phyloP scores from a whole-genome alignment of 2,888 invertebrate genomes.

The Patella caerulea region DNA sequence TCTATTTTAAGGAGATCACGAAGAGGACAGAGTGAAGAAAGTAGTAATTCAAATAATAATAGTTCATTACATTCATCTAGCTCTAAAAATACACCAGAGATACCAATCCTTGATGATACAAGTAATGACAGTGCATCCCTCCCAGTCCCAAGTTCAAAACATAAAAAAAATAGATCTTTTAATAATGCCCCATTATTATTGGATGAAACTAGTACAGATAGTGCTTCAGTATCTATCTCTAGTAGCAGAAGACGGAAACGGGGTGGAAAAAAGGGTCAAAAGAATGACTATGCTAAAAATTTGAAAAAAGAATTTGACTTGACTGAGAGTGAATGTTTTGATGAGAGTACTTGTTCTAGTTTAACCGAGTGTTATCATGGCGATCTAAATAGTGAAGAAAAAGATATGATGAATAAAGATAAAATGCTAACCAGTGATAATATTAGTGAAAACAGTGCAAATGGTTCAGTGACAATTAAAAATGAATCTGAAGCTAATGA shows the following conservation, averaged over 20 bases:
- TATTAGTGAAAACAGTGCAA: too few species aligned
- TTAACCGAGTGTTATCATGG: slow-evolving; percentile 16
- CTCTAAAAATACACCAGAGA: not conserved
- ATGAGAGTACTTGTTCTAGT: slow-evolving; percentile 21
- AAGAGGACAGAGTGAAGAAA: slow-evolving; percentile 4
- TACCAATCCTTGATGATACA: not conserved
- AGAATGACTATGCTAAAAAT: not conserved
- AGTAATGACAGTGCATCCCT: slow-evolving; percentile 5
- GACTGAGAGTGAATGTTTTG: slow-evolving; percentile 21
- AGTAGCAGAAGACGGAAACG: not conserved
- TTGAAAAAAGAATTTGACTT: slow-evolving; percentile 1
- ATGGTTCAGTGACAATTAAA: too few species aligned
- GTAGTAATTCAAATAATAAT: slow-evolving; percentile 1
- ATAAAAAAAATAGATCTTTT: not conserved
- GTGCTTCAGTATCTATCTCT: not conserved
- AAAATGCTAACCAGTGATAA: slow-evolving; percentile 17
- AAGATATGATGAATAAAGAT: slow-evolving; percentile 17
- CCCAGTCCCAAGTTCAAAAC: not conserved
- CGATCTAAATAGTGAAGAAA: slow-evolving; percentile 13
- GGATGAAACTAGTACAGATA: slow-evolving; percentile 2
- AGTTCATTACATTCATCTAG: not conserved
- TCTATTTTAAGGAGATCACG: not conserved
- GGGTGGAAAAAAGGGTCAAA: not conserved
- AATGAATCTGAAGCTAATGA: too few species aligned
- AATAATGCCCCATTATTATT: not conserved